Evolutionary conservation across 1,140 invertebrate species (phyloP).

Genomic region (Mesaphorura yosii): DNA sequence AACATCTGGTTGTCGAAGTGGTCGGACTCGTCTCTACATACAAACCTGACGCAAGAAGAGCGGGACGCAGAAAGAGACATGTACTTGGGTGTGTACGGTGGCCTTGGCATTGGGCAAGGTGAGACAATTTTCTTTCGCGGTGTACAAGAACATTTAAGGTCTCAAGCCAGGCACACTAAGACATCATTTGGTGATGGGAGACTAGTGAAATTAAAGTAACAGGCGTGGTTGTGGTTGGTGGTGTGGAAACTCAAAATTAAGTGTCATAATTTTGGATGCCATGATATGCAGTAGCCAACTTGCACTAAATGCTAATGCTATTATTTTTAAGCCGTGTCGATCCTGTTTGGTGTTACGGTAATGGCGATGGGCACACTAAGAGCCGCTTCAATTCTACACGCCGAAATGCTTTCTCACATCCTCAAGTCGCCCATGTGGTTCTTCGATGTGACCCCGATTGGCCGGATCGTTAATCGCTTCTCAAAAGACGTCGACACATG

Average conservation of each 20-base stretch:
- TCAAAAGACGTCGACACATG: slow-evolving; percentile 49
- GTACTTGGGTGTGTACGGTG: slow-evolving; percentile 79
- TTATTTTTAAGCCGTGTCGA: too few species aligned
- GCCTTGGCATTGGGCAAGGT: slow-evolving; percentile 77
- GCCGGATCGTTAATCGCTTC: slow-evolving; percentile 73
- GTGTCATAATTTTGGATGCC: background rate
- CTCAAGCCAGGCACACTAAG: background rate
- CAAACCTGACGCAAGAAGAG: slow-evolving; percentile 43
- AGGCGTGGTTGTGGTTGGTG: background rate
- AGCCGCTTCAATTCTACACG: slow-evolving; percentile 52
- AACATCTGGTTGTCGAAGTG: slow-evolving; percentile 86
- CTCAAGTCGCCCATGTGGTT: slow-evolving; percentile 58
- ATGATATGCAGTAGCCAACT: background rate
- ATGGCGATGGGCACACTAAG: slow-evolving; percentile 45
- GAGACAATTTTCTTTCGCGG: slow-evolving; percentile 14
- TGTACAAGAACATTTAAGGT: background rate
- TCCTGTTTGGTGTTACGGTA: too few species aligned
- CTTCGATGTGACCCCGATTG: slow-evolving; percentile 75
- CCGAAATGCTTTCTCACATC: slow-evolving; percentile 49
- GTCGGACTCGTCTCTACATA: slow-evolving; percentile 52
- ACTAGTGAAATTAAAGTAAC: too few species aligned
- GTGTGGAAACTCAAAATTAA: slow-evolving; percentile 13
- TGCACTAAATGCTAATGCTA: background rate
- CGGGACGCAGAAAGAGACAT: slow-evolving; percentile 48
- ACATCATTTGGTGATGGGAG: slow-evolving; percentile 12